Conservation (phyloP, 2,113 vertebrate species). For the Marcusenius ussheri region DNA sequence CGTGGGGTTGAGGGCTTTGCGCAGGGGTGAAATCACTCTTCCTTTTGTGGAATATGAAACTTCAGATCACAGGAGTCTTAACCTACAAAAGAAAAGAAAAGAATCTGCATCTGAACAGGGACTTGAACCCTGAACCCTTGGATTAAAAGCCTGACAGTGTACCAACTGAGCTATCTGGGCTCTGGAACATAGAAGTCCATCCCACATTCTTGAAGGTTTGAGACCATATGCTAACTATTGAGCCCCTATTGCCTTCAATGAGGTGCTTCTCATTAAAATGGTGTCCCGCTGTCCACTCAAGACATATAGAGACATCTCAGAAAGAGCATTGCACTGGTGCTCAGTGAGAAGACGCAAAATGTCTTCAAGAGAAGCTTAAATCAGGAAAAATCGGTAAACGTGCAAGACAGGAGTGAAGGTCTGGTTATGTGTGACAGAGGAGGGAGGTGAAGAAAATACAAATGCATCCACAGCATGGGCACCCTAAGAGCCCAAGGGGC, state of each 20-base stretch:
- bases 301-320: slow-evolving; percentile 7
- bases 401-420: not conserved
- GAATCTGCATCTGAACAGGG: slow-evolving; percentile 80
- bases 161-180: slow-evolving; percentile 86
- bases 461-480: not conserved
- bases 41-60: not conserved
- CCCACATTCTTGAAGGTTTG: not conserved
- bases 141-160: slow-evolving; percentile 99
- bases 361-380: slow-evolving; percentile 26
- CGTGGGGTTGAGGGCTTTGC: not conserved
- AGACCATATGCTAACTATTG: not conserved
- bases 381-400: not conserved
- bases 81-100: not conserved
- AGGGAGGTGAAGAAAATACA: not conserved
- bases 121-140: slow-evolving; percentile 97
- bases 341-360: slow-evolving; percentile 8
- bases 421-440: not conserved
- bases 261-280: not conserved
- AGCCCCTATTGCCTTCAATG: not conserved
- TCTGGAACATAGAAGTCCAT: slow-evolving; percentile 18
- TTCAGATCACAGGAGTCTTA: not conserved
- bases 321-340: slow-evolving; percentile 32
- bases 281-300: not conserved
- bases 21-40: not conserved
- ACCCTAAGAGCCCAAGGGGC: not conserved